Conservation (phyloP, 2,797 vertebrate genomes). For the Emys orbicularis region DNA sequence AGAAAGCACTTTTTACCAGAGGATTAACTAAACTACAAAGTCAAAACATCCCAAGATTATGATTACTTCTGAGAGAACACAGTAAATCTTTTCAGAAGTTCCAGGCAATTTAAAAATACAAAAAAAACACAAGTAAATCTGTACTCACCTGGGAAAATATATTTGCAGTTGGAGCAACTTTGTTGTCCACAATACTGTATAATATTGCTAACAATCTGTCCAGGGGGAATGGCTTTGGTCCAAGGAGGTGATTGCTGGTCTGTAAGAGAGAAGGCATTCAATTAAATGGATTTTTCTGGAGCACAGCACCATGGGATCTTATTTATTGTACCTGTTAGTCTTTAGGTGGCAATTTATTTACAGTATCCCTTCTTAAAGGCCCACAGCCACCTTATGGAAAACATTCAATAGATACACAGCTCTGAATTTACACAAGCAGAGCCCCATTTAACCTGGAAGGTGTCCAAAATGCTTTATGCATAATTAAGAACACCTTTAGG, state of each 20-base stretch:
- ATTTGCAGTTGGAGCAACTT: conserved; percentile 94
- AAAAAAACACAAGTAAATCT: not conserved
- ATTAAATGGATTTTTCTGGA: not conserved
- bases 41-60: not conserved
- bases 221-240: conserved; percentile 95
- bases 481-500: not conserved
- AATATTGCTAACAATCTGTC: conserved; percentile 96
- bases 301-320: not conserved
- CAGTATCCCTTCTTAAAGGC: not conserved
- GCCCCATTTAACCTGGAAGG: not conserved
- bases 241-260: conserved; percentile 97
- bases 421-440: not conserved
- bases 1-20: not conserved
- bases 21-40: not conserved
- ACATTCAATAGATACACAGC: not conserved
- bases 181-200: conserved; percentile 96
- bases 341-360: not conserved
- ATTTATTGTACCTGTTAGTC: not conserved
- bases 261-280: conserved; percentile 68
- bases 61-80: not conserved
- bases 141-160: conserved; percentile 95
- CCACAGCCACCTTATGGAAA: not conserved
- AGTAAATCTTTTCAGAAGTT: not conserved
- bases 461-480: not conserved
- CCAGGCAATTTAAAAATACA: not conserved